Evolutionary conservation across 2,888 invertebrate species (phyloP).

Genomic region (Bombylius major): DNA sequence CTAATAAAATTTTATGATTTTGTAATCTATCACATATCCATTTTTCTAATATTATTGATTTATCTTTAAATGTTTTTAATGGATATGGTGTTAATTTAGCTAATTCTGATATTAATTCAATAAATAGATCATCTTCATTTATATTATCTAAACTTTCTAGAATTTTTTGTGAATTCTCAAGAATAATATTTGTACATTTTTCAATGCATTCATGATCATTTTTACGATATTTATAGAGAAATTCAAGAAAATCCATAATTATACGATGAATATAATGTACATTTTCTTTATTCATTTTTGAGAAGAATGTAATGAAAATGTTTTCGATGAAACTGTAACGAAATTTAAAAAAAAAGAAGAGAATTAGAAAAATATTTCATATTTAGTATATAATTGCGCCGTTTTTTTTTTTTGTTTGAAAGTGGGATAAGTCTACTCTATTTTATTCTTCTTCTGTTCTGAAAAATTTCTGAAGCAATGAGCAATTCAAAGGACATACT

Average conservation of each 20-base stretch:
- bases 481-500: no score
- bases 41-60: conserved; percentile 9
- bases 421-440: no score
- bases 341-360: neutral
- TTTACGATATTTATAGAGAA: conserved; percentile 19
- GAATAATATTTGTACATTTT: conserved; percentile 17
- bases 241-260: conserved; percentile 22
- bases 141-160: conserved; percentile 1
- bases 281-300: conserved; percentile 2
- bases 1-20: conserved; percentile 12
- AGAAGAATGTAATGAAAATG: conserved; percentile 19
- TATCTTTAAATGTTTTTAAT: conserved; percentile 7
- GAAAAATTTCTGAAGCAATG: no score
- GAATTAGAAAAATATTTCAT: neutral
- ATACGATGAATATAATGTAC: neutral
- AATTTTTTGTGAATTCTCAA: conserved; percentile 14
- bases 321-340: conserved; percentile 14
- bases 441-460: no score
- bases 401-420: no score
- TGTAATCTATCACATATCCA: conserved; percentile 16
- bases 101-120: conserved; percentile 13
- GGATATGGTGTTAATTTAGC: conserved; percentile 12
- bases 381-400: no score
- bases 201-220: conserved; percentile 13
- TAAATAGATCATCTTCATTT: conserved; percentile 7